Evolutionary conservation across 2,113 vertebrate genomes (phyloP), one percentile per base, ranked within the genome.

Genomic region (Petroica traversi): DNA sequence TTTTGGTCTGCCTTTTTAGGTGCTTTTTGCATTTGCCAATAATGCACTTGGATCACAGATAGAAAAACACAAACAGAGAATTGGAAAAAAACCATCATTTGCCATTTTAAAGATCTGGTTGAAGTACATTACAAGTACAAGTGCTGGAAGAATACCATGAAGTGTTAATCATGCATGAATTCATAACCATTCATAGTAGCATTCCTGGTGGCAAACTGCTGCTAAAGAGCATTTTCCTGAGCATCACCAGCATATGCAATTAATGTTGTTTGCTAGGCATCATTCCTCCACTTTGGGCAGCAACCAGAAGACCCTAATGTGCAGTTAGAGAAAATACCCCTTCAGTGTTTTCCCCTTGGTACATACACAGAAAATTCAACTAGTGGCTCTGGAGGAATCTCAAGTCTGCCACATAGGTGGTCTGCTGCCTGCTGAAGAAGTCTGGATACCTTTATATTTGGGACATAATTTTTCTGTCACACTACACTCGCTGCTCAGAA

Each of bases 331-430:
- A 88, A 89, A 95, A 84, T 64, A 69, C 77, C 38, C 33, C 89
- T 78, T 92, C 81, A 85, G 82, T 77, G 36, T 68, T 95, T 94
- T 94, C 46, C 28, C 58, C 57, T 94, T 96, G 95, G 94, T 92
- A 66, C 40, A 29, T 11, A 55, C 43, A 85, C 54, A 94, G 51
- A 85, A 92, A 95, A 77, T 64, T 90, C 80, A 94, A 8, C 62
- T 75, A 72, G 85, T 90, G 91, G 62, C 66, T 87, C 54, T 66
- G 68, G 38, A 95, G 52, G 61, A 95, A 92, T 87, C 89, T 94
- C 36, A 77, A 34, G 73, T 68, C 81, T 88, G 88, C 94, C 94
- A 91, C 96, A 96, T 92, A 95, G 92, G 92, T 97, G 94, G 95
- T 95, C 93, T 89, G 81, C 73, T 93, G 89, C 90, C 86, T 89